Evolutionary conservation across 1,140 invertebrate genomes (phyloP), one percentile per base, ranked within the genome.

Genomic region (Ceratosolen fusciceps): DNA sequence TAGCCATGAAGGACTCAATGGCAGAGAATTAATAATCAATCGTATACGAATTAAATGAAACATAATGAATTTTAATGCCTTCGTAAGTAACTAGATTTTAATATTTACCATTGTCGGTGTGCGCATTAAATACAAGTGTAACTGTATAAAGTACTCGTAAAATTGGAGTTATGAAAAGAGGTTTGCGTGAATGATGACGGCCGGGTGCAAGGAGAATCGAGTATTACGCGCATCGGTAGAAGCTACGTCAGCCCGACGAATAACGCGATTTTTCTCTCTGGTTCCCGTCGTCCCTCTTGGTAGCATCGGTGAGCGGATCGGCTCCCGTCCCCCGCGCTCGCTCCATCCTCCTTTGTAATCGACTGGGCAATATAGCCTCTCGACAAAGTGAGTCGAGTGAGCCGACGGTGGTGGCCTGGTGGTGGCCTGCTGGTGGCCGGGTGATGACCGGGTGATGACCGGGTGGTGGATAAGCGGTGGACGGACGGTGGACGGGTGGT

Each of bases 281-380:
- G 24, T 24, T 58, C 54, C 29, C 54, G 9, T 58, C 29, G 7
- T 26, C 24, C 29, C 3, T 29, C 24, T n/a, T n/a, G n/a, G n/a
- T 54, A 8, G 52, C 52, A 4, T 19, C 39, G 39, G n/a, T n/a
- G n/a, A 5, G 39, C 39, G 39, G 39, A 43, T 12, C 5, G 12
- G 5, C 39, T 43, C 12, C 12, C 39, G 39, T 7, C 39, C 39
- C 12, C 5, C 39, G 39, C 39, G 5, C 5, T 12, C 39, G 21
- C 49, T 52, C 19, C 49, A 16, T 52, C 2, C 12, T 52, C 49
- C n/a, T 14, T 19, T 52, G 49, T 52, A 5, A 3, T 19, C 19
- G 49, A 1, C 65, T 34, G 5, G 52, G 49, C 65, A 72, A 78
- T 72, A 52, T 71, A 43, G 68, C 76, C 21, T 37, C 60, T 43